Percentiles rank a stretch among this genome's conserved stretches.
Conservation (phyloP, 2,113 vertebrate species). For the Cairina moschata region DNA sequence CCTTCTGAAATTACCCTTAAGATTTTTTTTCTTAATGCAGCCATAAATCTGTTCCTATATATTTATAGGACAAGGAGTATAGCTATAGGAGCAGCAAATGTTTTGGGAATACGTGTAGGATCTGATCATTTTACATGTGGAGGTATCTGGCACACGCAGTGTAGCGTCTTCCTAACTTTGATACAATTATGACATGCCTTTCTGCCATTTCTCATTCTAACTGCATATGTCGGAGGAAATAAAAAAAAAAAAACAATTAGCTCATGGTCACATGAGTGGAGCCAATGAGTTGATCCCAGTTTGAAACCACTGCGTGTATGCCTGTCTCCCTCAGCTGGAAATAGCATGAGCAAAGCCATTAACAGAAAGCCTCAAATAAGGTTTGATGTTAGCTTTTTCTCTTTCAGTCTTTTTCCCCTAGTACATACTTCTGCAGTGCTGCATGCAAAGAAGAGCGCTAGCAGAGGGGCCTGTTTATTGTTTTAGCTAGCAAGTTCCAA, state of each 20-base stretch:
- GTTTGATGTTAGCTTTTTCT: neutral
- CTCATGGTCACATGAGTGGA: neutral
- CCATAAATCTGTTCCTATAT: neutral
- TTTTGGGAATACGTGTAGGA: neutral
- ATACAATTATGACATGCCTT: neutral
- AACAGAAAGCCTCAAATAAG: neutral
- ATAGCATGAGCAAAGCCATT: neutral
- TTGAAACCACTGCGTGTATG: neutral
- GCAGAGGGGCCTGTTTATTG: constrained; percentile 7
- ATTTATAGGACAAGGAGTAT: neutral
- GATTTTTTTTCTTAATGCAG: neutral
- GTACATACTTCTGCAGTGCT: neutral
- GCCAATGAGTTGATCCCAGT: neutral
- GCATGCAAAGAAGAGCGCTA: neutral
- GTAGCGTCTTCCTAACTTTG: neutral
- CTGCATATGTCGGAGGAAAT: neutral
- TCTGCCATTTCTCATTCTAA: neutral
- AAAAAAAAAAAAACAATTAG: neutral
- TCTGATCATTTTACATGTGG: neutral
- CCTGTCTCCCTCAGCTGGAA: neutral
- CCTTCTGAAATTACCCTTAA: neutral
- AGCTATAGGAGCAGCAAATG: neutral
- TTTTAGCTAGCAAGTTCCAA: neutral
- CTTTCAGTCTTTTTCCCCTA: neutral
- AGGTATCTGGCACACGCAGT: neutral